Evolutionary conservation across 1,140 invertebrate species (phyloP), one percentile per base, ranked within the genome.

Genomic region (Kradibia gibbosae): DNA sequence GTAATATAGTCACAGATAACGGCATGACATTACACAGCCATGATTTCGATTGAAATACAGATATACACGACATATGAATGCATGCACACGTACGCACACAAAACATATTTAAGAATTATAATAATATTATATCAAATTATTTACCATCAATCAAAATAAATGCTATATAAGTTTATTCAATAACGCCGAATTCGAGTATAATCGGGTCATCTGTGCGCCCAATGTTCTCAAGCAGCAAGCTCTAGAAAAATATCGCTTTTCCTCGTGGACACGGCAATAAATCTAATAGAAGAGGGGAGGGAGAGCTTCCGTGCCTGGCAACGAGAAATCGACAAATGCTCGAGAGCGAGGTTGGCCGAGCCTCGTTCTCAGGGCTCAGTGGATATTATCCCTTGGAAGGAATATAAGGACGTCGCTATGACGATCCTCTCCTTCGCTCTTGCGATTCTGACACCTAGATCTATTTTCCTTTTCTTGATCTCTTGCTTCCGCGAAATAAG

Each of bases 311-410:
- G 20, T 60, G 57, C 5, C 57, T 25, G 57, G 10, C 57, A 60
- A 60, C 57, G 25, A 31, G 11, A 2, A 31, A 31, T 60, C 57
- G 57, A 31, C 25, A 10, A 34, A 62, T n/a, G n/a, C 31, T 15
- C 3, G 13, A 20, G 34, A 17, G 3, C 60, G 13, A 3, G 15
- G 15, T 17, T 62, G 60, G 11, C 15, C 13, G 13, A 34, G 31
- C 60, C 25, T 62, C 60, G 15, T 34, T 62, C 31, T 3, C 60
- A 34, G 31, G 31, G 15, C 15, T 17, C 42, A 3, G 20, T 15
- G 60, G 60, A 62, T 62, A 62, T 62, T 62, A 62, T 62, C 31
- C 60, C 34, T 25, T 20, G 60, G 60, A 34, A 65, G 34, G 20
- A n/a, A 36, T n/a, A 62, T 34, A 34, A 34, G 62, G n/a, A n/a